phyloP scores from a whole-genome alignment of 2,113 vertebrate species.

The Melozone crissalis region DNA sequence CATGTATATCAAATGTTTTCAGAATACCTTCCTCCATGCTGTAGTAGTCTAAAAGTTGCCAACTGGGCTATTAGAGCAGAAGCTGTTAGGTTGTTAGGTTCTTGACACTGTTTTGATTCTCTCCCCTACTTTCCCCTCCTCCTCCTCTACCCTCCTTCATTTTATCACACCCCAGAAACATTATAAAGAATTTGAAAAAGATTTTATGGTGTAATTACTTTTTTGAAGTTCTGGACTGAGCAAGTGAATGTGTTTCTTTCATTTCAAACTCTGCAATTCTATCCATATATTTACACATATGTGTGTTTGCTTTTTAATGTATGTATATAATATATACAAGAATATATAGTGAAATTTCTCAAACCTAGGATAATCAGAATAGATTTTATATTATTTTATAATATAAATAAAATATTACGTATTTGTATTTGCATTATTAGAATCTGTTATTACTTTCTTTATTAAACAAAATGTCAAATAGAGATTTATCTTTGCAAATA shows the following conservation, averaged over 20 bases:
- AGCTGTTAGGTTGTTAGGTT: neutral
- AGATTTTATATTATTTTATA: neutral
- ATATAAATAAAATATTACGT: neutral
- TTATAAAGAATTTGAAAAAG: neutral
- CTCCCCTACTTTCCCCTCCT: neutral
- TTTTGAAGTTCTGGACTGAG: neutral
- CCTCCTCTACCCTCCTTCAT: rapidly evolving
- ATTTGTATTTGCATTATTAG: neutral
- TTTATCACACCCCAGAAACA: neutral
- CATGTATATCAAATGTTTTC: neutral
- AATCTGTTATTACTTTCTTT: neutral
- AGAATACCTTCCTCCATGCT: neutral
- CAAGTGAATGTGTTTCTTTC: neutral
- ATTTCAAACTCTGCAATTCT: neutral
- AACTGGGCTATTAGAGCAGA: neutral
- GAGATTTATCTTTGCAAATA: neutral
- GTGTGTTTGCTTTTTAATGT: neutral
- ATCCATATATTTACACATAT: neutral
- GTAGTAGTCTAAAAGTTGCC: neutral
- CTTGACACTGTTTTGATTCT: neutral
- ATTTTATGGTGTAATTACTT: neutral
- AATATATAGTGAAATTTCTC: neutral
- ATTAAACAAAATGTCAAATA: neutral
- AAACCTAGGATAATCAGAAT: neutral
- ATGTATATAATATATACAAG: neutral